A percentile compares a stretch with the other conserved stretches of the same genome.
phyloP scores from a whole-genome alignment of 2,888 invertebrate species.

The Dorcus parallelipipedus region DNA sequence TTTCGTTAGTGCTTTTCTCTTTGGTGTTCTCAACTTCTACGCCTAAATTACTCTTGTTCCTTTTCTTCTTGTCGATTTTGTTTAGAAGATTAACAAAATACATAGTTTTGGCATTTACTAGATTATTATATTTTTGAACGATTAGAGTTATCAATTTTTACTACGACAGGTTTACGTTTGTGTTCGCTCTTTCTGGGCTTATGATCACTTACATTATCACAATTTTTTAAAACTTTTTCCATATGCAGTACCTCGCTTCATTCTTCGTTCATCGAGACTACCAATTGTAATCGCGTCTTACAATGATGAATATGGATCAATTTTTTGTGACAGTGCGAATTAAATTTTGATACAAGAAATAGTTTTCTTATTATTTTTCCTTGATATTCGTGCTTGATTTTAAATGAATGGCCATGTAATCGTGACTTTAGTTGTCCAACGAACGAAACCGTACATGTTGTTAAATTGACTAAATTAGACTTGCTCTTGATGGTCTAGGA shows the following conservation, averaged over 20 bases:
- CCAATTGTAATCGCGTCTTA: background rate
- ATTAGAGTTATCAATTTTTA: background rate
- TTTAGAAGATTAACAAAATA: constrained; percentile 15
- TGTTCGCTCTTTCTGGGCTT: background rate
- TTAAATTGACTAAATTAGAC: no score
- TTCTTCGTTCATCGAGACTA: background rate
- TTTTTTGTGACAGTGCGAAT: no score
- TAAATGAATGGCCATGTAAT: no score
- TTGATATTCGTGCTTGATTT: no score
- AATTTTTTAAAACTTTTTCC: background rate
- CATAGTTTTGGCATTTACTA: constrained; percentile 13
- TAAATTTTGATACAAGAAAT: no score
- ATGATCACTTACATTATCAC: background rate
- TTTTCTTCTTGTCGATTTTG: constrained; percentile 4
- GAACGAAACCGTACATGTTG: no score
- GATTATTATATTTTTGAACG: background rate
- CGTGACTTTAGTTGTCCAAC: no score
- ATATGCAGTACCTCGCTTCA: constrained; percentile 10
- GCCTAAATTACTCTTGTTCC: constrained; percentile 1
- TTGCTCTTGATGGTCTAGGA: no score
- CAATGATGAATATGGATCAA: no score
- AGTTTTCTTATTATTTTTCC: no score
- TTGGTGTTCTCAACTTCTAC: background rate
- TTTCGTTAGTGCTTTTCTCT: background rate
- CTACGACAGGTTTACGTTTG: background rate